Evolutionary conservation across 2,113 vertebrate species (phyloP).

Genomic region (Seriola quinqueradiata): DNA sequence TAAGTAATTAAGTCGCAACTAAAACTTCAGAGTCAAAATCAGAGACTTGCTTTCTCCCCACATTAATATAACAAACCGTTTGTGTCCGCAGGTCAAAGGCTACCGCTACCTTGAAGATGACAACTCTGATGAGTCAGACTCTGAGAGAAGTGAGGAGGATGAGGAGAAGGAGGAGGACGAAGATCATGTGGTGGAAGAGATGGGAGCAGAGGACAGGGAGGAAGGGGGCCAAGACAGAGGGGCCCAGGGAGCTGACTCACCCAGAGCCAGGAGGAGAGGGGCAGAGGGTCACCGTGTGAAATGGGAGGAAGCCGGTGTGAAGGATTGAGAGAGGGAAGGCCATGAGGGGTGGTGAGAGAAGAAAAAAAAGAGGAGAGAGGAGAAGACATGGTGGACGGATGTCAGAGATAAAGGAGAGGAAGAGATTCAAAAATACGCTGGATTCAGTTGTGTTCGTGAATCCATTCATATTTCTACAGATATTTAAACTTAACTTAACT

Average conservation of each 20-base stretch:
- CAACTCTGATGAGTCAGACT: slow-evolving; percentile 91
- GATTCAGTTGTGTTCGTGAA: not conserved
- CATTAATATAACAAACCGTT: not conserved
- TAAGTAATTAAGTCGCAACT: not conserved
- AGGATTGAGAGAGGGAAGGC: slow-evolving; percentile 71
- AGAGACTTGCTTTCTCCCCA: not conserved
- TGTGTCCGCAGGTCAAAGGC: slow-evolving; percentile 85
- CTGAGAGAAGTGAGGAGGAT: slow-evolving; percentile 59
- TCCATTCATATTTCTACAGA: slow-evolving; percentile 1
- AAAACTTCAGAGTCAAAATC: not conserved
- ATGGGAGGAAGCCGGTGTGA: slow-evolving; percentile 31
- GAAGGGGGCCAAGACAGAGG: slow-evolving; percentile 38
- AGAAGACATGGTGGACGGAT: not conserved
- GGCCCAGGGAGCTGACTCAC: slow-evolving; percentile 56
- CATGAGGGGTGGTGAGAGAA: slow-evolving; percentile 6
- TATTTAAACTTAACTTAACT: not conserved
- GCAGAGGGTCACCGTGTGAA: not conserved
- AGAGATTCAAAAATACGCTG: not conserved
- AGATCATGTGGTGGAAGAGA: slow-evolving; percentile 61
- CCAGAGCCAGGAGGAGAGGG: slow-evolving; percentile 45
- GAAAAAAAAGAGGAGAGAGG: not conserved
- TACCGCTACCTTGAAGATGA: slow-evolving; percentile 96
- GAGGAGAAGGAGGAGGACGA: slow-evolving; percentile 39
- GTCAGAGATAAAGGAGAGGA: not conserved
- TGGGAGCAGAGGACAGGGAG: slow-evolving; percentile 25